phyloP scores from a whole-genome alignment of 2,888 invertebrate species.

The Melanostoma mellinum region DNA sequence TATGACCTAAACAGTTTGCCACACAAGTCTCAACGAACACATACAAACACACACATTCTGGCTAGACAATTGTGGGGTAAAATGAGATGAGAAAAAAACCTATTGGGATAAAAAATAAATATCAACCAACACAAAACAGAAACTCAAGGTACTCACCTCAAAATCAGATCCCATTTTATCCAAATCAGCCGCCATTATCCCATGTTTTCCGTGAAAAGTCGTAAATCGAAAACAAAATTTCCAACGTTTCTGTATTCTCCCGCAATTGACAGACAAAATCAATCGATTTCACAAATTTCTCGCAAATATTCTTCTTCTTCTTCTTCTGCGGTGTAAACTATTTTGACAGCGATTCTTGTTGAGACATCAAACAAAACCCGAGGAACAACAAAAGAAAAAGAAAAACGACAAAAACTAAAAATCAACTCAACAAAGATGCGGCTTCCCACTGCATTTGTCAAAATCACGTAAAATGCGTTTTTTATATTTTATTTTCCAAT shows the following conservation, averaged over 20 bases:
- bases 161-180: slow-evolving; percentile 68
- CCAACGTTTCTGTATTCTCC: slow-evolving; percentile 4
- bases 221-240: slow-evolving; percentile 39
- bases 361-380: slow-evolving; percentile 15
- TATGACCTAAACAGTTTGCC: too few relatives aligned
- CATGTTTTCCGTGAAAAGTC: slow-evolving; percentile 55
- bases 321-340: slow-evolving; percentile 2
- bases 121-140: not conserved
- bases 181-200: slow-evolving; percentile 70
- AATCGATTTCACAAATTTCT: slow-evolving; percentile 50
- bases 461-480: slow-evolving; percentile 37
- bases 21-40: too few relatives aligned
- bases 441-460: slow-evolving; percentile 62
- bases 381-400: slow-evolving; percentile 27
- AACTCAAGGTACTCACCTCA: slow-evolving; percentile 51
- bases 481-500: slow-evolving; percentile 24
- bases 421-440: slow-evolving; percentile 53
- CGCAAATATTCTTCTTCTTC: slow-evolving; percentile 4
- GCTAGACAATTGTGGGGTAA: too few relatives aligned
- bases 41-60: too few relatives aligned
- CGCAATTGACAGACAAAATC: slow-evolving; percentile 1
- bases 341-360: slow-evolving; percentile 38
- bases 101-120: not conserved
- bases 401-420: slow-evolving; percentile 41
- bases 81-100: not conserved